Evolutionary conservation across 2,888 invertebrate species (phyloP), one percentile per base, ranked within the genome.

Genomic region (Ophioninae sp.): DNA sequence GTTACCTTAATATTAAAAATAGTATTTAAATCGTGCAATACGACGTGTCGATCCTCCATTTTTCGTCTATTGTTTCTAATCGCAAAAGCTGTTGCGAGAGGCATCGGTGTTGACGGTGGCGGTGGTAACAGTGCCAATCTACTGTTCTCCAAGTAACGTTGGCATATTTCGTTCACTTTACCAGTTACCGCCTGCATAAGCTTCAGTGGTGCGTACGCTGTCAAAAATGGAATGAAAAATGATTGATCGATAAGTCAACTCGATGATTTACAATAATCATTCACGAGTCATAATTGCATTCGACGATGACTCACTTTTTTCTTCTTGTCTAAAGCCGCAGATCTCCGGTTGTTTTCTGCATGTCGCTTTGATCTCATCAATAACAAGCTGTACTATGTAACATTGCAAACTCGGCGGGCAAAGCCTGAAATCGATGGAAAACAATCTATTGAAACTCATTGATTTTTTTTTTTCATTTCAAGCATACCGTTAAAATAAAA

Each of bases 1-100:
- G 78, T 90, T 91, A 97, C 97, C 95, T 96, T 95, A 88, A 97
- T 94, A 89, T 95, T 96, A 93, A 97, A 98, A 87, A 97, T 94
- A 23, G 95, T 95, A 92, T 97, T 96, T 89, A 98, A 94, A 91
- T 98, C 97, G 72, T 97, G 96, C 82, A 98, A 94, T 89, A 97
- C 95, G 5, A 97, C 95, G 91, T 97, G 97, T 69, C 97, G 94
- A 93, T 99, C 99, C 93, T 99, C 99, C 98, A 99, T 98, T 91
- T 95, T 96, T 81, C 98, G 94, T 77, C 98, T 95, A 56, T 95
- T 95, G 93, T 99, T 98, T 93, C 96, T 97, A 41, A 96, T 95
- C 75, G 97, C 96, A 89, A 95, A 95, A 50, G 95, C 95, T 85
- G 96, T 96, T 59, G 95, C 93, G 69, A 93, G 90, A 86, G 94